These are phyloP conservation scores for Gnathonemus longibarbis DNA, from an alignment of 2,113 vertebrate genomes.

Conservation along the genomic window DNA sequence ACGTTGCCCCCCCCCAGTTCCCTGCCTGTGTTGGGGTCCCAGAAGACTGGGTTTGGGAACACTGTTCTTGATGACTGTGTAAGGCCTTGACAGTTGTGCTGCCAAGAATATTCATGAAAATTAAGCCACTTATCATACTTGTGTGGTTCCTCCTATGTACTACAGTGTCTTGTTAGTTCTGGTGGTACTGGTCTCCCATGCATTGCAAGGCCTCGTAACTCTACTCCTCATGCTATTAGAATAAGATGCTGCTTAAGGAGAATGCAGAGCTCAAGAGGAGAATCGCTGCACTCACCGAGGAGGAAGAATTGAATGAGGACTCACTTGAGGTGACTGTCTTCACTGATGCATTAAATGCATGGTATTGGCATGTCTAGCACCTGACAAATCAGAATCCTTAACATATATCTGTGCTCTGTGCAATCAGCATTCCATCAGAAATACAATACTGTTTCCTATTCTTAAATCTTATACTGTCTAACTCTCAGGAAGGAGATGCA, in stretches of 20 bases:
- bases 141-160: background rate
- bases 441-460: background rate
- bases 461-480: background rate
- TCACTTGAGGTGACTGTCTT: background rate
- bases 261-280: conserved; percentile 53
- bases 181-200: no score
- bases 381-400: background rate
- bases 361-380: background rate
- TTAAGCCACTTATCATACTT: background rate
- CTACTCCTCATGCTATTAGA: conserved; percentile 38
- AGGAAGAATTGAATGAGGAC: background rate
- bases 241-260: conserved; percentile 59
- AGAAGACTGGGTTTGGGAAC: background rate
- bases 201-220: background rate
- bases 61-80: background rate
- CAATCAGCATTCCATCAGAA: background rate
- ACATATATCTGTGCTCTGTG: background rate
- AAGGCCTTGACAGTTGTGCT: background rate
- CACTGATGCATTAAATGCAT: background rate
- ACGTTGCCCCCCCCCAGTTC: background rate
- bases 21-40: background rate
- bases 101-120: background rate
- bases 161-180: background rate
- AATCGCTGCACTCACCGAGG: conserved; percentile 30
- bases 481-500: background rate